Percentiles rank a stretch among this genome's conserved stretches.
These are phyloP conservation scores for Tetrapedia diversipes DNA, from an alignment of 2,888 invertebrate genomes.

Conservation along the genomic window DNA sequence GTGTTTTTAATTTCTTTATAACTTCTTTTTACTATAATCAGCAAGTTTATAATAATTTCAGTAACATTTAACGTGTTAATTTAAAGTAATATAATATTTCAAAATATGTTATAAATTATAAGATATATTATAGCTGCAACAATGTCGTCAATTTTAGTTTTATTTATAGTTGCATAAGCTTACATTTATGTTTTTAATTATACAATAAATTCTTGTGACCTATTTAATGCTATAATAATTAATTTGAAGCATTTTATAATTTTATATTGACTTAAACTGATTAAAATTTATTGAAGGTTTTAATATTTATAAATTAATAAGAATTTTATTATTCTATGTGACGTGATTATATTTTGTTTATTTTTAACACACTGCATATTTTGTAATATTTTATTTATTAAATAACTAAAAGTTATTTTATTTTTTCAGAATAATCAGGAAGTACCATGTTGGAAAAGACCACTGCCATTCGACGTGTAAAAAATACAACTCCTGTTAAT, in stretches of 20 bases:
- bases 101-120: neutral
- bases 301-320: neutral
- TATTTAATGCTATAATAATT: neutral
- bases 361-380: neutral
- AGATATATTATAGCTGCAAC: too few relatives aligned
- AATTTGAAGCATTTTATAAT: neutral
- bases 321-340: neutral
- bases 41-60: neutral
- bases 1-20: too few relatives aligned
- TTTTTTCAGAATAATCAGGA: constrained; percentile 75
- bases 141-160: constrained; percentile 8
- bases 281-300: neutral
- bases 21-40: too few relatives aligned
- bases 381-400: neutral
- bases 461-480: constrained; percentile 76
- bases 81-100: neutral
- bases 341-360: neutral
- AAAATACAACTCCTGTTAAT: constrained; percentile 71
- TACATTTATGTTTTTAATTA: neutral
- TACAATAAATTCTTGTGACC: neutral
- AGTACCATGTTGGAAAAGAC: constrained; percentile 77
- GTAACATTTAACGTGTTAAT: neutral
- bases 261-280: neutral
- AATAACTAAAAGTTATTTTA: constrained; percentile 16
- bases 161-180: neutral